These are phyloP conservation scores for Agonopterix heracliana DNA, from an alignment of 2,888 invertebrate genomes.

Conservation along the genomic window DNA sequence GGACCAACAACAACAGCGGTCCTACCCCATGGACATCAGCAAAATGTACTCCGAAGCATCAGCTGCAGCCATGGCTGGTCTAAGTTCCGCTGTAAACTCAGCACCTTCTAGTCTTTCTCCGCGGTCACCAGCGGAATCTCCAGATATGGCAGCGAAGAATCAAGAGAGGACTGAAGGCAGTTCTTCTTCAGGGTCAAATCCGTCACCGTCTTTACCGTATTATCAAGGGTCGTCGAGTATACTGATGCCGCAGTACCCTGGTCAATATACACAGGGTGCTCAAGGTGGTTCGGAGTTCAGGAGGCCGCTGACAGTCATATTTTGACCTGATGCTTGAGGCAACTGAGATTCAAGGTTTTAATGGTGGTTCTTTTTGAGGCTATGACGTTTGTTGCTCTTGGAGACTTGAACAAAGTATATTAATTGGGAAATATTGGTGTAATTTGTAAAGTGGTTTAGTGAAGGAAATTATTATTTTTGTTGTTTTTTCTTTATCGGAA, in stretches of 20 bases:
- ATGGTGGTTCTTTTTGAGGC: background rate
- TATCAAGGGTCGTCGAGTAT: slow-evolving; percentile 77
- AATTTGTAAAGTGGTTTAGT: no score
- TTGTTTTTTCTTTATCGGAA: no score
- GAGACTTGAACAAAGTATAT: background rate
- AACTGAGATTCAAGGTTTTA: background rate
- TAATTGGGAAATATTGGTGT: no score
- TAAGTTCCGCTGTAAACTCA: slow-evolving; percentile 59
- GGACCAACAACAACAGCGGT: slow-evolving; percentile 77
- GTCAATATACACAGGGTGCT: slow-evolving; percentile 72
- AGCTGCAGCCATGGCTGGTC: slow-evolving; percentile 76
- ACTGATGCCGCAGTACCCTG: slow-evolving; percentile 81
- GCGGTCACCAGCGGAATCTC: slow-evolving; percentile 72
- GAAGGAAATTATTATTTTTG: no score
- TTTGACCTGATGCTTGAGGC: slow-evolving; percentile 80
- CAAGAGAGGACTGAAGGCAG: slow-evolving; percentile 73
- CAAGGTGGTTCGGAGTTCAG: slow-evolving; percentile 82
- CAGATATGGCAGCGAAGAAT: slow-evolving; percentile 68
- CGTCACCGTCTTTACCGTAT: slow-evolving; percentile 77
- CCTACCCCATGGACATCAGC: slow-evolving; percentile 79
- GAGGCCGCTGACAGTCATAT: slow-evolving; percentile 85
- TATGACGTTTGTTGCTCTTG: slow-evolving; percentile 7
- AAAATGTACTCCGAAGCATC: slow-evolving; percentile 81
- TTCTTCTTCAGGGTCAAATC: slow-evolving; percentile 79
- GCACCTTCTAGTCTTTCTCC: slow-evolving; percentile 66